These are phyloP conservation scores for Danio aesculapii DNA, from an alignment of 2,797 vertebrate species.

Conservation along the genomic window DNA sequence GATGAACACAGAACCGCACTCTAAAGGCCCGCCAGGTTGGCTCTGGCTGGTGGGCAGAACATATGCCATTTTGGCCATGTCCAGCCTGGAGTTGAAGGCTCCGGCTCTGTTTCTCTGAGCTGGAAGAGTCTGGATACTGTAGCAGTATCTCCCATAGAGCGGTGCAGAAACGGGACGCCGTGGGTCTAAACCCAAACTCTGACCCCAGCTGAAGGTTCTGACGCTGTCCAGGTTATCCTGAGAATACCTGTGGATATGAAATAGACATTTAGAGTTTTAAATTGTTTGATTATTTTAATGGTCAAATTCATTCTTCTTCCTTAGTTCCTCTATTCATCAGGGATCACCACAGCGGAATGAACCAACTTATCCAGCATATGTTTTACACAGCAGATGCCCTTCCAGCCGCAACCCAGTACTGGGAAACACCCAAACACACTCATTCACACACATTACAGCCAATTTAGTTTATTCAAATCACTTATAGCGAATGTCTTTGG, in stretches of 20 bases:
- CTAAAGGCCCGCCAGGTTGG: conserved; percentile 12
- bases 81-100: conserved; percentile 71
- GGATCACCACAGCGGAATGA: too few species aligned
- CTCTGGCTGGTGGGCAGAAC: conserved; percentile 55
- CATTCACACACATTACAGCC: too few species aligned
- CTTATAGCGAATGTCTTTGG: too few species aligned
- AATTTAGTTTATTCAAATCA: too few species aligned
- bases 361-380: too few species aligned
- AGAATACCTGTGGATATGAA: conserved; percentile 68
- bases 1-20: conserved; percentile 36
- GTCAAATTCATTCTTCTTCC: too few species aligned
- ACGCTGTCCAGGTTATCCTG: conserved; percentile 72
- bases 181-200: conserved; percentile 68
- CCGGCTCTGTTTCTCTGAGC: conserved; percentile 71
- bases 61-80: conserved; percentile 69
- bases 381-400: too few species aligned
- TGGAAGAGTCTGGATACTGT: conserved; percentile 78
- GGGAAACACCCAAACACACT: too few species aligned
- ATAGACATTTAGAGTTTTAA: not conserved
- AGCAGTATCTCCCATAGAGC: conserved; percentile 77
- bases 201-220: conserved; percentile 78
- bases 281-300: not conserved
- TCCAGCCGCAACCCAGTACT: too few species aligned
- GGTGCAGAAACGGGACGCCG: conserved; percentile 74
- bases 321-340: too few species aligned